Percentiles rank a stretch among this genome's conserved stretches.
phyloP scores from a whole-genome alignment of 2,797 vertebrate species.

The Philypnodon macrostomus region DNA sequence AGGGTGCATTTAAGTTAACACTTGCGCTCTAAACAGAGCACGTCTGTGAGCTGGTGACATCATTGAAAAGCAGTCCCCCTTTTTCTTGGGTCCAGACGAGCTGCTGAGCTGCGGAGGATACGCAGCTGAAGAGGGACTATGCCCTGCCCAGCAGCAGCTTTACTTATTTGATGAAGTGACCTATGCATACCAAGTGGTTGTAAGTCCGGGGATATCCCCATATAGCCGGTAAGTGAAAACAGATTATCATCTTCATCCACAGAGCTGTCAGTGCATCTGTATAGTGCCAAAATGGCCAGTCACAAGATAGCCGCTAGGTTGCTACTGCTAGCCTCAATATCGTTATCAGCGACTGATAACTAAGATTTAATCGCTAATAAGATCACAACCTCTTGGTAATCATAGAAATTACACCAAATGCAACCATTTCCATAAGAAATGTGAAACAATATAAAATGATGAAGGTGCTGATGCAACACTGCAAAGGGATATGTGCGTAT shows the following conservation, averaged over 20 bases:
- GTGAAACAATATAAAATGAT: not conserved
- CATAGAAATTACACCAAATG: not conserved
- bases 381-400: not conserved
- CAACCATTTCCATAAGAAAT: too few species aligned
- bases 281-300: conserved; percentile 60
- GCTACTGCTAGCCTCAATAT: conserved; percentile 50
- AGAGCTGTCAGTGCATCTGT: conserved; percentile 26
- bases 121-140: conserved; percentile 47
- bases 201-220: conserved; percentile 70
- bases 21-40: not conserved
- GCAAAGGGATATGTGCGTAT: not conserved
- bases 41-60: conserved; percentile 61
- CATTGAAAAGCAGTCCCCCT: conserved; percentile 49
- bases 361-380: not conserved
- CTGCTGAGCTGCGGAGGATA: conserved; percentile 57
- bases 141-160: conserved; percentile 60
- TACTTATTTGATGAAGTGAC: conserved; percentile 60
- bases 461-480: conserved; percentile 31
- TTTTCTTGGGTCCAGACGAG: conserved; percentile 26
- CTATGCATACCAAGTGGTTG: conserved; percentile 68
- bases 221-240: conserved; percentile 70
- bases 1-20: not conserved
- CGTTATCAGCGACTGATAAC: not conserved
- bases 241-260: conserved; percentile 6
- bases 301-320: conserved; percentile 57